Base-by-base conservation (phyloP, 2,888 invertebrate species). In the Dendrolimus pini region DNA sequence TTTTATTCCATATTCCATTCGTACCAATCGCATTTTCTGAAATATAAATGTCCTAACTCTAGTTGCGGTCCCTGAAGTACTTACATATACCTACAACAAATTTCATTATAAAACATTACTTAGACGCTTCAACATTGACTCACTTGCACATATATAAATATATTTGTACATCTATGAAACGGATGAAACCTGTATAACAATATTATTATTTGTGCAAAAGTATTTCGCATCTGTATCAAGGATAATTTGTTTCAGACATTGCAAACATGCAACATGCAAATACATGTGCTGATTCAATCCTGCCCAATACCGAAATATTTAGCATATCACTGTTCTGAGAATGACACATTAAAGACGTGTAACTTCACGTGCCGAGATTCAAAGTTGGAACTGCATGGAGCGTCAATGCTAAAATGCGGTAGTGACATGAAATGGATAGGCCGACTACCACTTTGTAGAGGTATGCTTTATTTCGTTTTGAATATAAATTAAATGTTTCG, bases 211-310 rank as follows among this genome's bases (percentile, higher is more conserved):
- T 30, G 30, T 30, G 6, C 30, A 30, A 30, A 30, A 6, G 0
- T 30, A 30, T 30, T 30, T 30, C 47, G 18, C 55, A 54, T 54
- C 56, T 54, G 12, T 12, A 47, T 47, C 47, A 47, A 47, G 47
- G 59, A 59, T 47, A 0, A 57, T 60, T 59, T 67, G 41, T 82
- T 82, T 54, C 77, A 90, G 87, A 75, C 77, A 59, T 69, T 89
- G 2, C 83, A 83, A 65, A 71, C 80, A 56, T 92, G 92, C 67
- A 85, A 88, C 70, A 83, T 86, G 73, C 82, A 84, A 67, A 75
- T 89, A 57, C 80, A 88, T 66, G 88, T 90, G 3, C 70, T 90
- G 60, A 70, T 80, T 57, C 87, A 87, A 66, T 75, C 73, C 56
- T 92, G 92, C 66, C 68, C 76, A 30, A 71, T 82, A 41, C 85